phyloP scores from a whole-genome alignment of 2,888 invertebrate genomes.

The Ctena decussata region DNA sequence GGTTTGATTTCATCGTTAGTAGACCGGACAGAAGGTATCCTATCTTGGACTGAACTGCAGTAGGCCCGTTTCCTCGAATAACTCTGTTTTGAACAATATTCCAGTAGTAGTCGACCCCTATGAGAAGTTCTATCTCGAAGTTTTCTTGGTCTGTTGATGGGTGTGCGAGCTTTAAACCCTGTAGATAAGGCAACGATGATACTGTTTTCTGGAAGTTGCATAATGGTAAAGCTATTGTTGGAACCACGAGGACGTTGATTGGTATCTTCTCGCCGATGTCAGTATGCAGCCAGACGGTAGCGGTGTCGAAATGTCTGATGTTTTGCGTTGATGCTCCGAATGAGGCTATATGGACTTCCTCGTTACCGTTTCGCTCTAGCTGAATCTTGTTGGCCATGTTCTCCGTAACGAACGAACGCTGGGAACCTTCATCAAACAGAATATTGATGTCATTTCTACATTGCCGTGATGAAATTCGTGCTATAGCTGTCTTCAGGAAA shows the following conservation, averaged over 20 bases:
- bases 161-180: constrained; percentile 46
- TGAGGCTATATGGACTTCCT: constrained; percentile 28
- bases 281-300: constrained; percentile 27
- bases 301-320: constrained; percentile 4
- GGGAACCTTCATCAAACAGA: constrained; percentile 37
- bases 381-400: constrained; percentile 43
- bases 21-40: constrained; percentile 14
- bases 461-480: background rate
- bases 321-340: constrained; percentile 36
- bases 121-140: constrained; percentile 13
- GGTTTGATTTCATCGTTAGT: background rate
- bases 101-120: constrained; percentile 49
- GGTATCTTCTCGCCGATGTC: constrained; percentile 27
- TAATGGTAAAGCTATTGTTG: constrained; percentile 50
- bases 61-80: constrained; percentile 48
- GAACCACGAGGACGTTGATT: constrained; percentile 53
- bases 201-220: background rate
- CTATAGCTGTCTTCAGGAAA: constrained; percentile 27
- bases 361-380: constrained; percentile 15
- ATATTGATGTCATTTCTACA: constrained; percentile 8
- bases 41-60: constrained; percentile 40
- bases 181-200: background rate
- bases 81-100: constrained; percentile 42
- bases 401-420: constrained; percentile 41
- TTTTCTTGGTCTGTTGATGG: constrained; percentile 13